A percentile compares a stretch with the other conserved stretches of the same genome.
These are phyloP conservation scores for Hybognathus amarus DNA, from an alignment of 2,797 vertebrate genomes.

Conservation along the genomic window DNA sequence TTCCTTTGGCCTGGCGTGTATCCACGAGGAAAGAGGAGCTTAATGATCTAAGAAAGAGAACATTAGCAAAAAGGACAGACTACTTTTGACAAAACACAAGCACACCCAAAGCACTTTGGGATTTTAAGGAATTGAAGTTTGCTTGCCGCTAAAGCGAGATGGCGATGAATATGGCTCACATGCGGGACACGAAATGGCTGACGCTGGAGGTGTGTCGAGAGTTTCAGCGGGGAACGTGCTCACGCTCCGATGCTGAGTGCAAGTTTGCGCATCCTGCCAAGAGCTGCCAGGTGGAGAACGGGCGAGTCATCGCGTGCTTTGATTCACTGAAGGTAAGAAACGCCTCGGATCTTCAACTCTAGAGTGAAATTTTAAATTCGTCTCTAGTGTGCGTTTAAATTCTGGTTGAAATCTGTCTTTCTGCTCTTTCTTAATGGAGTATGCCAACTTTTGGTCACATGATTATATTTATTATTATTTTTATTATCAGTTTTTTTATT, in stretches of 20 bases:
- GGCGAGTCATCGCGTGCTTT: slow-evolving; percentile 98
- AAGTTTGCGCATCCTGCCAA: slow-evolving; percentile 98
- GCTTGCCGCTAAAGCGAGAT: slow-evolving; percentile 66
- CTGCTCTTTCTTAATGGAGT: neutral
- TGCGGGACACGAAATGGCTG: slow-evolving; percentile 99
- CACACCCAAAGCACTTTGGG: slow-evolving; percentile 39
- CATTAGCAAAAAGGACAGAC: slow-evolving; percentile 48
- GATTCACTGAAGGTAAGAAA: slow-evolving; percentile 97
- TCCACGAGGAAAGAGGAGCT: slow-evolving; percentile 2
- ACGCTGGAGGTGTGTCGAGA: slow-evolving; percentile 98
- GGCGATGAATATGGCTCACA: slow-evolving; percentile 93
- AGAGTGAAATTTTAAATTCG: neutral
- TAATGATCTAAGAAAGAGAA: slow-evolving; percentile 39
- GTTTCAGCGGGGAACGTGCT: slow-evolving; percentile 97
- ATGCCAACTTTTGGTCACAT: neutral
- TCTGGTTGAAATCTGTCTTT: neutral
- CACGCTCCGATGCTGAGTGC: slow-evolving; percentile 94
- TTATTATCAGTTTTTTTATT: neutral
- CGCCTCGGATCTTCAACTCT: neutral
- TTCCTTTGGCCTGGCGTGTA: slow-evolving; percentile 12
- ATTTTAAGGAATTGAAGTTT: slow-evolving; percentile 25
- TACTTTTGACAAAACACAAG: slow-evolving; percentile 52
- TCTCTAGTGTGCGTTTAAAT: neutral
- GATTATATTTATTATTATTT: neutral
- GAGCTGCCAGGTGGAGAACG: slow-evolving; percentile 99